Evolutionary conservation across 2,113 vertebrate genomes (phyloP), one percentile per base, ranked within the genome.

Genomic region (Ibidorhyncha struthersii): DNA sequence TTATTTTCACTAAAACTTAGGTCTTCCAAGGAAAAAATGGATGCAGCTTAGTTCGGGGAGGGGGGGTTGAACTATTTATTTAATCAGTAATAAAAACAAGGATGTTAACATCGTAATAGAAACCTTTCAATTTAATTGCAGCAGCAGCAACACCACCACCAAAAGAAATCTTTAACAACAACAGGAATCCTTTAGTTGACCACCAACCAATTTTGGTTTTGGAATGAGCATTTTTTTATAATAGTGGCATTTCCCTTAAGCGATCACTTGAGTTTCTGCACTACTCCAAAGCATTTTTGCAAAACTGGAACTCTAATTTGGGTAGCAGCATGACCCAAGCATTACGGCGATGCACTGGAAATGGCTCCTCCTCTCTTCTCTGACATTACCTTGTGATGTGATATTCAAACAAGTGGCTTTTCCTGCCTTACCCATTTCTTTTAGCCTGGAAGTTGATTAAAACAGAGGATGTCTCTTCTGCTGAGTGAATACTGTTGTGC

Each of bases 51-150:
- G n/a, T 72, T 63, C 2, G 25, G 19, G n/a, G 62, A 17, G 1
- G 20, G 5, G 41, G 12, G 22, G 7, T 12, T 61, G 36, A 86
- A 43, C 41, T 69, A 32, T 95, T 93, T 80, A 82, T 87, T 91
- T 80, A 93, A 89, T 96, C 74, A 80, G 62, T 97, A 87, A 94
- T 85, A 73, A 91, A 66, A 82, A 16, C 73, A 62, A 72, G 58
- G 29, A 82, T 82, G 45, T 85, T 82, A 89, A 94, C 53, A 83
- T 96, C 49, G 25, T 50, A 25, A 77, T 53, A 45, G 56, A 91
- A 80, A 66, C 32, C 63, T 74, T 92, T 78, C 72, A 14, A 45
- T 94, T 77, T 70, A 73, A 63, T 92, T 88, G 71, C 71, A 70
- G 50, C n/a, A 80, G 69, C 45, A 89, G 21, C 5, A 5, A 1